Evolutionary conservation across 2,113 vertebrate species (phyloP).

Genomic region (Marmota flaviventris): DNA sequence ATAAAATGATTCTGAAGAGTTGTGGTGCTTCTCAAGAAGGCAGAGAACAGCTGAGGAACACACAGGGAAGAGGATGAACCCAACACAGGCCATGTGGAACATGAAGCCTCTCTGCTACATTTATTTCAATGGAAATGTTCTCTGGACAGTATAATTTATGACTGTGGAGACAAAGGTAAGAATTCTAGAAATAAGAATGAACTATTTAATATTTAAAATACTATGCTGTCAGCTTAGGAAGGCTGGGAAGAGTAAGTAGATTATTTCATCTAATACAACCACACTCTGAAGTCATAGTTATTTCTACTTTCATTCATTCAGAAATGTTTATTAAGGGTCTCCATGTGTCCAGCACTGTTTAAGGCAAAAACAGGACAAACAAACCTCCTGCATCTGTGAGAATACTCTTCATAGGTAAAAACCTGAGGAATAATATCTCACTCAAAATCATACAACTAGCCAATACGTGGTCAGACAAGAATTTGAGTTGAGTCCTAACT

Average conservation of each 20-base stretch:
- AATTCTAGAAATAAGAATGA: not conserved
- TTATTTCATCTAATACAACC: not conserved
- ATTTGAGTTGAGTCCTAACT: not conserved
- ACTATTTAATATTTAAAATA: not conserved
- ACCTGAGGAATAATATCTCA: not conserved
- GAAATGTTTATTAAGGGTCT: not conserved
- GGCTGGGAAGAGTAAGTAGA: not conserved
- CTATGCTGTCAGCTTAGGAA: not conserved
- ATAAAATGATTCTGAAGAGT: not conserved
- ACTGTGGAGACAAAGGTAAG: not conserved
- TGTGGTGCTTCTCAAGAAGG: not conserved
- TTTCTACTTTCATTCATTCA: not conserved
- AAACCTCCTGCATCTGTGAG: not conserved
- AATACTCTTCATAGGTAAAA: not conserved
- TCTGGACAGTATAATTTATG: not conserved
- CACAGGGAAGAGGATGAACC: not conserved
- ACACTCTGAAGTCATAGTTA: not conserved
- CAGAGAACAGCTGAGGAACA: not conserved
- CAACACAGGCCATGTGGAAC: not conserved
- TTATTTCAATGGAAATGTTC: not conserved
- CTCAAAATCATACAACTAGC: not conserved
- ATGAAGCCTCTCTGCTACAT: not conserved
- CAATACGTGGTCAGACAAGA: not conserved
- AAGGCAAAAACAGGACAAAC: not conserved
- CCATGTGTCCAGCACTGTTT: not conserved